Conservation (phyloP, 2,797 vertebrate species). For the Masticophis lateralis region DNA sequence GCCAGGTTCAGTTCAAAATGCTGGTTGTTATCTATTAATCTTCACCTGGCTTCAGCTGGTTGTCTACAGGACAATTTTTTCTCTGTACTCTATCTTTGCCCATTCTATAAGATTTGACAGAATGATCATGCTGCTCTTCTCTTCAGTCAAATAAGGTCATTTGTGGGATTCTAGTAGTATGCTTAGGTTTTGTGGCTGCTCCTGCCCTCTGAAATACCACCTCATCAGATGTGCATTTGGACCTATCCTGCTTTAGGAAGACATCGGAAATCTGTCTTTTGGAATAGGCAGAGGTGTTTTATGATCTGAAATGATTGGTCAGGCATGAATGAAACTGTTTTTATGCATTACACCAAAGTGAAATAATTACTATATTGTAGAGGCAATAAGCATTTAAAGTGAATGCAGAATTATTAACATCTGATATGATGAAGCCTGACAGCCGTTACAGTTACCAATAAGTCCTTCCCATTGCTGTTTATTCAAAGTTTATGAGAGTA, state of each 20-base stretch:
- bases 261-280: background rate
- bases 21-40: background rate
- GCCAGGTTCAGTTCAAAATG: background rate
- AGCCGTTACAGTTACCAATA: background rate
- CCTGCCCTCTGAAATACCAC: background rate
- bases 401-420: background rate
- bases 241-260: background rate
- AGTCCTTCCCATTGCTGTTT: background rate
- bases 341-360: background rate
- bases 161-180: background rate
- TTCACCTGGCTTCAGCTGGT: background rate
- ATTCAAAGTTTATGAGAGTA: background rate
- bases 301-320: background rate
- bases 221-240: background rate
- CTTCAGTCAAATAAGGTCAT: background rate
- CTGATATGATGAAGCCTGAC: background rate
- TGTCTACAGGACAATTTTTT: background rate
- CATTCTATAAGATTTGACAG: background rate
- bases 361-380: background rate
- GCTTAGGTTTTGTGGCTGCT: background rate
- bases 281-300: background rate
- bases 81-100: background rate
- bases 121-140: background rate
- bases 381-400: background rate
- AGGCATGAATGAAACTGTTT: background rate